phyloP scores from a whole-genome alignment of 2,113 vertebrate genomes.

The Etheostoma cragini region DNA sequence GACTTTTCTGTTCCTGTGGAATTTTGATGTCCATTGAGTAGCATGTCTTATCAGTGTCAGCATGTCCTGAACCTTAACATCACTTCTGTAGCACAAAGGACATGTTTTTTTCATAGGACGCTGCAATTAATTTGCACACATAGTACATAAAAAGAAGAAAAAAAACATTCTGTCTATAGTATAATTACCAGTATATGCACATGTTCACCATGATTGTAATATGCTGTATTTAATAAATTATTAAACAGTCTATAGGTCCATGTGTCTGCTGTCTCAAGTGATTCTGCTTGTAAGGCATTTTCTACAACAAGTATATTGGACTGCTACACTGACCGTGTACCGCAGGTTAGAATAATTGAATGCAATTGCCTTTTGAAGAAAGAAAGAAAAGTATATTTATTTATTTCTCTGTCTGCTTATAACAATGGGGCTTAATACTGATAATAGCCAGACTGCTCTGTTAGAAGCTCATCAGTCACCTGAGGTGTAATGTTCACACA shows the following conservation, averaged over 20 bases:
- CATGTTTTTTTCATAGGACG: constrained; percentile 55
- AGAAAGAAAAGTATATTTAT: too few relatives aligned
- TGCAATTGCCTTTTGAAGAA: neutral
- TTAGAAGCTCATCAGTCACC: neutral
- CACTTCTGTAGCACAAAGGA: constrained; percentile 78
- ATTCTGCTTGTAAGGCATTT: constrained; percentile 36
- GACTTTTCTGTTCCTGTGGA: constrained; percentile 58
- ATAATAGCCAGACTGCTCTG: neutral
- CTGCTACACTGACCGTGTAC: constrained; percentile 4
- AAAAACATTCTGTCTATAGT: constrained; percentile 56
- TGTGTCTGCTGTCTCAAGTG: constrained; percentile 33
- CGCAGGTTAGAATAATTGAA: constrained; percentile 3
- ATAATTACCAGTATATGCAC: constrained; percentile 72
- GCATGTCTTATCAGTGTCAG: constrained; percentile 60
- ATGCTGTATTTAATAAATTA: constrained; percentile 83
- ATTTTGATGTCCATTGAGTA: constrained; percentile 59
- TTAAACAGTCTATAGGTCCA: constrained; percentile 63
- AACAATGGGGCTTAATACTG: neutral
- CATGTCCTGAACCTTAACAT: constrained; percentile 67
- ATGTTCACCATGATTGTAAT: constrained; percentile 78
- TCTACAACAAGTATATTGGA: constrained; percentile 3
- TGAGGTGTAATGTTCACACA: neutral
- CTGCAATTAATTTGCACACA: constrained; percentile 66
- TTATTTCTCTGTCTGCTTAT: neutral
- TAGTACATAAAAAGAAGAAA: constrained; percentile 43